Conservation (phyloP, 2,797 vertebrate genomes). For the Pyrocephalus nanus region DNA sequence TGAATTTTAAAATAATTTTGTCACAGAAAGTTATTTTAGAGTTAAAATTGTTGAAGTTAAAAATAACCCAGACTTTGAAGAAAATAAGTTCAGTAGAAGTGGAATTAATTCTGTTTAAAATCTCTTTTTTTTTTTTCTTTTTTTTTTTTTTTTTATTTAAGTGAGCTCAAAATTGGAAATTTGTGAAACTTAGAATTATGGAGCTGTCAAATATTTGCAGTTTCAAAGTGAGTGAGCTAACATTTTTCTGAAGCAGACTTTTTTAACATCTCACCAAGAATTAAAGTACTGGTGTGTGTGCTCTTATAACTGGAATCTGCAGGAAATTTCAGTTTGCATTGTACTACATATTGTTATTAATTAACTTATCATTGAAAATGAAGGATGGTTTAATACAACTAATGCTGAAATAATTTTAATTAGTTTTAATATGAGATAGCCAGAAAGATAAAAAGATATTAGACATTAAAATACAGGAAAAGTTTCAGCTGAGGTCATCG, state of each 20-base stretch:
- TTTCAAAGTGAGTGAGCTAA: neutral
- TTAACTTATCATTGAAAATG: conserved; percentile 7
- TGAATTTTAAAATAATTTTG: neutral
- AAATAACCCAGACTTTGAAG: neutral
- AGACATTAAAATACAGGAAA: neutral
- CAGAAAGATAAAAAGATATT: neutral
- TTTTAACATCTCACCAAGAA: neutral
- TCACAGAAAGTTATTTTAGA: neutral
- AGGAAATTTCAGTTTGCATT: neutral
- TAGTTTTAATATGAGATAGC: neutral
- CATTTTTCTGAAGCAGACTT: neutral
- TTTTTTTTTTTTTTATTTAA: neutral
- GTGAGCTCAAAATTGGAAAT: neutral
- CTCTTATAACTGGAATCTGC: neutral
- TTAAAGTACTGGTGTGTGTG: neutral
- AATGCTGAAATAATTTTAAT: neutral
- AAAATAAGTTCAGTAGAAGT: neutral
- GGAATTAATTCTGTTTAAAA: neutral
- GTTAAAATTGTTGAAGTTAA: neutral
- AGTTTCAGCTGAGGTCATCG: neutral
- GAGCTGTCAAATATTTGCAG: neutral
- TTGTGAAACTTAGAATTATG: neutral
- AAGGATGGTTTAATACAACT: conserved; percentile 3
- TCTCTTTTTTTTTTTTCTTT: neutral
- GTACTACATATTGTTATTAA: neutral